A percentile compares a stretch with the other conserved stretches of the same genome.
Evolutionary conservation across 2,797 vertebrate species (phyloP).

Genomic region (Schizopygopsis pylzovi): DNA sequence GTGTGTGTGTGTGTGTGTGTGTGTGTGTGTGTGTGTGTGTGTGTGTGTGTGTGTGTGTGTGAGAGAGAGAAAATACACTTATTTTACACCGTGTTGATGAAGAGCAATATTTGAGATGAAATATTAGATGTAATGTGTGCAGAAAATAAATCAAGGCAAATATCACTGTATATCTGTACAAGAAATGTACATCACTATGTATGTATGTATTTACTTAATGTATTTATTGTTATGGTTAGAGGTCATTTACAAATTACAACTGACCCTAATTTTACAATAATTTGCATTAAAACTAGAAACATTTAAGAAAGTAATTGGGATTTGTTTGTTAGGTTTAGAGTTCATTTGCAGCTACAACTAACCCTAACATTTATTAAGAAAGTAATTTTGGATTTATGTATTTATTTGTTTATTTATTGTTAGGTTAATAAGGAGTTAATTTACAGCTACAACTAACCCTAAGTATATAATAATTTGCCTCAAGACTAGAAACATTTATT

Average conservation of each 20-base stretch:
- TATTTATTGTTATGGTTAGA: not conserved
- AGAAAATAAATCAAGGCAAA: not conserved
- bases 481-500: not conserved
- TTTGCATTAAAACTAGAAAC: not conserved
- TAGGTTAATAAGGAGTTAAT: not conserved
- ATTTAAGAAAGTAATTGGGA: not conserved
- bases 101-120: not conserved
- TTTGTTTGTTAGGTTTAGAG: not conserved
- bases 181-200: not conserved
- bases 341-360: not conserved
- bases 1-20: too few relatives aligned
- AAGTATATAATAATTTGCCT: not conserved
- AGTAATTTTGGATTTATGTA: not conserved
- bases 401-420: not conserved
- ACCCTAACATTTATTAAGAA: too few relatives aligned
- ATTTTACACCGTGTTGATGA: not conserved
- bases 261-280: not conserved
- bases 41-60: too few relatives aligned
- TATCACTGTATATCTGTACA: not conserved
- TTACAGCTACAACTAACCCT: not conserved
- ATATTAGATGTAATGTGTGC: not conserved
- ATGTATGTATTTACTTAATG: not conserved
- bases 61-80: not conserved
- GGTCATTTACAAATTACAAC: not conserved
- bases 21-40: not conserved